A percentile compares a stretch with the other conserved stretches of the same genome.
Conservation (phyloP, 1,140 invertebrate genomes). For the Mya arenaria region DNA sequence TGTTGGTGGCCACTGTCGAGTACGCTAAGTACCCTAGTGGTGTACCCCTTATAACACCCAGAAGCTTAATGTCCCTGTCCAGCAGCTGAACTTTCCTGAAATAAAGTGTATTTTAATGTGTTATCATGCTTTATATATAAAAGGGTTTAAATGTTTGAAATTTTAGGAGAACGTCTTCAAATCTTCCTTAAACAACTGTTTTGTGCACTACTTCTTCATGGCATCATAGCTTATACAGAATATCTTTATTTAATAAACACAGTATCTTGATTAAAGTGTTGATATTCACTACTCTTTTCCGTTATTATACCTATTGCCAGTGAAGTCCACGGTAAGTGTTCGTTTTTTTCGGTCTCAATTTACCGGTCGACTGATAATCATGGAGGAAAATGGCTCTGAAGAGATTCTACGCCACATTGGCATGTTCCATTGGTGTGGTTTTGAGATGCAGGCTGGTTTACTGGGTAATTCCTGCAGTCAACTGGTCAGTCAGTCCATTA, state of each 20-base stretch:
- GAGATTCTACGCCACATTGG: background rate
- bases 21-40: background rate
- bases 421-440: conserved; percentile 30
- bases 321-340: background rate
- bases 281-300: too few relatives aligned
- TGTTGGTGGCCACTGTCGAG: background rate
- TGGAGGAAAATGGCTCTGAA: conserved; percentile 14
- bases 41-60: background rate
- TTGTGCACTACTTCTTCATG: too few relatives aligned
- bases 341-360: conserved; percentile 3
- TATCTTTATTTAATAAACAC: too few relatives aligned
- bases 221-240: too few relatives aligned
- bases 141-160: too few relatives aligned
- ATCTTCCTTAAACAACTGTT: too few relatives aligned
- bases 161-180: too few relatives aligned
- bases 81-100: too few relatives aligned
- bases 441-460: background rate
- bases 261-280: too few relatives aligned
- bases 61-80: too few relatives aligned
- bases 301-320: conserved; percentile 24
- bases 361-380: conserved; percentile 18
- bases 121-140: too few relatives aligned
- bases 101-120: too few relatives aligned
- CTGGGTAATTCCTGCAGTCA: background rate
- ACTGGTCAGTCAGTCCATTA: conserved; percentile 7